Conservation (phyloP, 2,888 invertebrate species). For the Geophilus truncorum region DNA sequence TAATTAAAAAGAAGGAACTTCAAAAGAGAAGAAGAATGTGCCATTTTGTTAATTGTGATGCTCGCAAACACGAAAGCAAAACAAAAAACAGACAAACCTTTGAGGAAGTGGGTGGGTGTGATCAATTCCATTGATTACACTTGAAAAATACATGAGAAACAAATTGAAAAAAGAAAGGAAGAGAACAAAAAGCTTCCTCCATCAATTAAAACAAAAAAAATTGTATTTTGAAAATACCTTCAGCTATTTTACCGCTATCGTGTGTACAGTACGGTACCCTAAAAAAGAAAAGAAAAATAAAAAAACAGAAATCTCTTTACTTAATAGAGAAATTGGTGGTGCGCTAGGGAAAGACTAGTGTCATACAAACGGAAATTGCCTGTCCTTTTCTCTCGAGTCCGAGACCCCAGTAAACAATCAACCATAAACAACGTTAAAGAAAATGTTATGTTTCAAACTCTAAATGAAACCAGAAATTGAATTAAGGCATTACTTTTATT, state of each 20-base stretch:
- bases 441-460: background rate
- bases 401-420: background rate
- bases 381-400: background rate
- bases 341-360: too few relatives aligned
- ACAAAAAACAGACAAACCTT: conserved; percentile 14
- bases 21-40: background rate
- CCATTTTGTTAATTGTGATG: background rate
- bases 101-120: conserved; percentile 17
- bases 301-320: background rate
- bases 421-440: background rate
- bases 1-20: background rate
- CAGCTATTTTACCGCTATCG: too few relatives aligned
- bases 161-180: background rate
- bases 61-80: background rate
- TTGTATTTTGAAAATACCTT: too few relatives aligned
- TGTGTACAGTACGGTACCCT: too few relatives aligned
- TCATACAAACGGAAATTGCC: background rate
- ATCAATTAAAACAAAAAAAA: too few relatives aligned
- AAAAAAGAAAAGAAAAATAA: background rate
- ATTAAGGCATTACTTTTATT: background rate
- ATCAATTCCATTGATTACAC: conserved; percentile 10
- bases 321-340: background rate
- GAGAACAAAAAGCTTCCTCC: background rate
- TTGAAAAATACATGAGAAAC: background rate
- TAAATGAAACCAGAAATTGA: background rate